Evolutionary conservation across 1,140 invertebrate genomes (phyloP).

Genomic region (Wiebesia pumilae): DNA sequence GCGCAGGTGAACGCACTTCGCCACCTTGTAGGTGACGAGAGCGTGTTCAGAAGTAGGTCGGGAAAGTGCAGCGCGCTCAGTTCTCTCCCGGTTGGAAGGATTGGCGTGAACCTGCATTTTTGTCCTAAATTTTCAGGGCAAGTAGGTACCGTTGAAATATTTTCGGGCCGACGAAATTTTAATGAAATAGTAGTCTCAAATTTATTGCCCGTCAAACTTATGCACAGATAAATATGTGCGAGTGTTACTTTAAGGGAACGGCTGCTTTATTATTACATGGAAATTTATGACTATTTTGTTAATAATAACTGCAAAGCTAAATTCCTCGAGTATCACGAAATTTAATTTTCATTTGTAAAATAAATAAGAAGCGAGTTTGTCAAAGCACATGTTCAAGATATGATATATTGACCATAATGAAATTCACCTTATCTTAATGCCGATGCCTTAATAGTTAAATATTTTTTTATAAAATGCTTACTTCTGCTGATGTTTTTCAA

Average conservation of each 20-base stretch:
- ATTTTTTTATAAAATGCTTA: background rate
- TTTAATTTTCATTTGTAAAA: background rate
- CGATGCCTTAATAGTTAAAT: background rate
- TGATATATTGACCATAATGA: background rate
- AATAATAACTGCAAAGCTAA: too few species aligned
- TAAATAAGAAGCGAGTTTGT: background rate
- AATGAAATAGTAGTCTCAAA: background rate
- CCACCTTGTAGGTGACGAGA: conserved; percentile 15
- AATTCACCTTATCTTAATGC: background rate
- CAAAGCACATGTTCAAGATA: background rate
- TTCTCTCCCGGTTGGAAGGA: background rate
- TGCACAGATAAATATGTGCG: background rate
- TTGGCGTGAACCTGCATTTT: background rate
- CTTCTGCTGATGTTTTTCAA: background rate
- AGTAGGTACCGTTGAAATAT: conserved; percentile 8
- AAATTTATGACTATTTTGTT: too few species aligned
- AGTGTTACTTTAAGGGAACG: background rate
- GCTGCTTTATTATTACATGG: too few species aligned
- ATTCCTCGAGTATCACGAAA: background rate
- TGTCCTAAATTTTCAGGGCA: conserved; percentile 7
- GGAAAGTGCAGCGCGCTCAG: conserved; percentile 55
- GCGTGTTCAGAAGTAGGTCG: conserved; percentile 60
- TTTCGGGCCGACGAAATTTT: background rate
- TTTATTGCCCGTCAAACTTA: background rate
- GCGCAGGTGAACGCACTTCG: conserved; percentile 62